Evolutionary conservation across 1,140 invertebrate genomes (phyloP), one percentile per base, ranked within the genome.

Genomic region (Ceratoteleas bidentatus): DNA sequence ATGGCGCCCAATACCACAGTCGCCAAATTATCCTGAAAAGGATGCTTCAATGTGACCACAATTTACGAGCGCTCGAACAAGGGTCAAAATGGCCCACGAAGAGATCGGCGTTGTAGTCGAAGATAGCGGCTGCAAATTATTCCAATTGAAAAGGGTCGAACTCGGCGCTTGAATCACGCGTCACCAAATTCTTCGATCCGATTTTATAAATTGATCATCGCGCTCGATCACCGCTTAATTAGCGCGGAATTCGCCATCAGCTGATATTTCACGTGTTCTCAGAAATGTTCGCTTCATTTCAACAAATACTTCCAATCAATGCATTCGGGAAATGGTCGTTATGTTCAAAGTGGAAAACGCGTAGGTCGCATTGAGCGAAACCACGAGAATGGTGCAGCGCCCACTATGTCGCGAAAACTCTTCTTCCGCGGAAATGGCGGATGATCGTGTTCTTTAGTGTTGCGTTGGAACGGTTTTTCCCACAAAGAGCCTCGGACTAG

Each of bases 11-110:
- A 69, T 72, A 80, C 64, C 70, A 16, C 70, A 72, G 40, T 14
- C 38, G n/a, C 65, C 57, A 60, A 81, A 75, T 81, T 75, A 60
- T 70, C 60, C 70, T 62, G 78, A 75, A 81, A 81, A 80, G 78
- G 78, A 81, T 81, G 78, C 70, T 75, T 53, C 52, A 70, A 34
- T 65, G 58, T 70, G 9, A 72, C 70, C 78, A 75, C 64, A 75
- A 81, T 81, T 81, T 81, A 81, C 78, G 78, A 75, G 64, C 11
- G 69, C 50, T 75, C 8, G 57, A 81, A 81, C 70, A 75, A 74
- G 78, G 65, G 70, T 81, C 70, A 69, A 75, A 81, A 81, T 81
- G 53, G 65, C 36, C 78, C 78, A 66, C 69, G 57, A 64, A 61
- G 70, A 61, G 77, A 62, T 16, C 47, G 45, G 53, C 38, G 69